Evolutionary conservation across 2,113 vertebrate species (phyloP), one percentile per base, ranked within the genome.

Genomic region (Eulemur rufifrons): DNA sequence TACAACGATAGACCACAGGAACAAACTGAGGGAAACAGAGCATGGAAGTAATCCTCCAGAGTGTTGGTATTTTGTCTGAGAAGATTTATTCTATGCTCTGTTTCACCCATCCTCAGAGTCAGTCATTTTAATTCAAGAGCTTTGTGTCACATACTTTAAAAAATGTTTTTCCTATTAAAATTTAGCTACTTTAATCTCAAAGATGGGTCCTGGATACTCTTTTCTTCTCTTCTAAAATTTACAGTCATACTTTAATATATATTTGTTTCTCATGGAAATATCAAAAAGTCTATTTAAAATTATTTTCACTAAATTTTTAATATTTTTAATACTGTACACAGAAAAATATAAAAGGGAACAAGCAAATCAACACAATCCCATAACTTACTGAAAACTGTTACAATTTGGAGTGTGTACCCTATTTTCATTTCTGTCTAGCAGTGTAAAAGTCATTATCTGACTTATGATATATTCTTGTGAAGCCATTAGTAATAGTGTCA

Each of bases 71-170:
- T 98, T 98, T 96, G 97, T 95, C 98, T 63, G 96, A 98, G 89
- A 93, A 98, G 97, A 98, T 98, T 98, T 98, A 86, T 90, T 98
- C 97, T 96, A 95, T 97, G 98, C 97, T 98, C 98, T 97, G 97
- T 95, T 98, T 98, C 97, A 18, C 90, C 76, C 95, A 97, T 91
- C 92, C 93, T 92, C 85, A 96, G 68, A 83, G 29, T 77, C 90
- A 97, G 96, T 96, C 83, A 68, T 97, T 98, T 98, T 91, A 97
- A 98, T 98, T 98, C 88, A 92, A 94, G 59, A 93, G 20, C 77
- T 98, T 98, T 97, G 25, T 94, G 94, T 87, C 91, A 42, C 5
- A 73, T 3, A 0, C 0, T 92, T 93, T 64, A 69, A 94, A 50
- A 52, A 21, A 56, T 23, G 5, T 63, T 83, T 91, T 23, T 7